Base-by-base conservation (phyloP, 2,888 invertebrate genomes). In the Synanthedon andrenaeformis region DNA sequence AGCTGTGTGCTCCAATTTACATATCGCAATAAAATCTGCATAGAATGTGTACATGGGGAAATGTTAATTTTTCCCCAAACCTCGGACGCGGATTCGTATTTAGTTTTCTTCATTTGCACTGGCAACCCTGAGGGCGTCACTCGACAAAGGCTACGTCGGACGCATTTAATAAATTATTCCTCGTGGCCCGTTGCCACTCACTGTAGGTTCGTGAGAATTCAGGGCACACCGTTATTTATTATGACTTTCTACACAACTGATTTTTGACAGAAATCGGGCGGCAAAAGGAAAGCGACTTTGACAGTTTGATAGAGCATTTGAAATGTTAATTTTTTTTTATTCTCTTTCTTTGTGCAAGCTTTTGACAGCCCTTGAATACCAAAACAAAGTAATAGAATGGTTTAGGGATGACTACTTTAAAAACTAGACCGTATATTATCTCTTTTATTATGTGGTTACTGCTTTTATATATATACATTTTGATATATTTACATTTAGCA, bases 121-220 rank as follows among this genome's bases (percentile, higher is more conserved):
- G 56, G 54, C 66, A 70, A 56, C 73, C 74, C 74, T 72, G 60
- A 54, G 41, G 56, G 51, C 60, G 64, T 66, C 62, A 63, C 61
- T 67, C 72, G 69, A 76, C 76, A 74, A 75, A 74, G 69, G 72
- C 70, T 67, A 64, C 62, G 63, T 62, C 67, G 69, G 70, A 66
- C 61, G 70, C 75, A 74, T 77, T 78, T 78, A 78, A 79, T 82
- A 79, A 80, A 81, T 80, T 77, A 80, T 80, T 79, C 77, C 54
- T 61, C 64, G 63, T 67, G 62, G 66, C 68, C 67, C 69, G 67
- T 64, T 64, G 69, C 69, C 70, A 76, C 70, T 71, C 68, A 72
- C 71, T 70, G 69, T 61, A 59, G 65, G 64, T 66, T 64, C 64
- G 63, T 62, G 66, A 64, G 69, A 70, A 66, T 71, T 68, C 64